These are phyloP conservation scores for Apodemia zela DNA, from an alignment of 2,888 invertebrate genomes.

Conservation along the genomic window DNA sequence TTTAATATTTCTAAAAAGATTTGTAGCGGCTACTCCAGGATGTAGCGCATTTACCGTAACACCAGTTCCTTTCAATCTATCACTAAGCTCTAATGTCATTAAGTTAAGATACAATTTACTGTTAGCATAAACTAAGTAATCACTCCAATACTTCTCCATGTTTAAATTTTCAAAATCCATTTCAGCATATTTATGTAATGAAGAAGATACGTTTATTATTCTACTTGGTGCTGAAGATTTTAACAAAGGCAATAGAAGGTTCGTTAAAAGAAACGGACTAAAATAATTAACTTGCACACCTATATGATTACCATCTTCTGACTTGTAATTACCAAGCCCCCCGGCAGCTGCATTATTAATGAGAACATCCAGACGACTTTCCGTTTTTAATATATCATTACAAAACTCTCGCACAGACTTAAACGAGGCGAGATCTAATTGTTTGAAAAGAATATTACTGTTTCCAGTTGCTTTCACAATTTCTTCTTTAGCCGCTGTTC, in stretches of 20 bases:
- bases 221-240: conserved; percentile 82
- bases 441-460: conserved; percentile 51
- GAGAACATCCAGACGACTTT: conserved; percentile 75
- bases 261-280: conserved; percentile 86
- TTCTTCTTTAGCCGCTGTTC: conserved; percentile 54
- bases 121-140: conserved; percentile 67
- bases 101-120: conserved; percentile 83
- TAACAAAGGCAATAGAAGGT: conserved; percentile 74
- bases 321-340: conserved; percentile 69
- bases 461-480: conserved; percentile 63
- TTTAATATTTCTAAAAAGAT: conserved; percentile 82
- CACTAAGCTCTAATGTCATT: conserved; percentile 82
- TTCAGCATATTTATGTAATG: conserved; percentile 74
- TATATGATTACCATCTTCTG: conserved; percentile 84
- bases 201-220: conserved; percentile 83
- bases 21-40: conserved; percentile 85
- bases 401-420: conserved; percentile 79
- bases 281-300: conserved; percentile 87
- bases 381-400: conserved; percentile 67
- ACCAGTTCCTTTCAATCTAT: conserved; percentile 77
- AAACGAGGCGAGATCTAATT: conserved; percentile 68
- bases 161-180: conserved; percentile 69
- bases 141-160: conserved; percentile 76
- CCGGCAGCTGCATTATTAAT: conserved; percentile 82
- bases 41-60: conserved; percentile 84